A percentile compares a stretch with the other conserved stretches of the same genome.
phyloP scores from a whole-genome alignment of 30 jellyfish, hydroid and myxozoan genomes.

The Mastigias papua region DNA sequence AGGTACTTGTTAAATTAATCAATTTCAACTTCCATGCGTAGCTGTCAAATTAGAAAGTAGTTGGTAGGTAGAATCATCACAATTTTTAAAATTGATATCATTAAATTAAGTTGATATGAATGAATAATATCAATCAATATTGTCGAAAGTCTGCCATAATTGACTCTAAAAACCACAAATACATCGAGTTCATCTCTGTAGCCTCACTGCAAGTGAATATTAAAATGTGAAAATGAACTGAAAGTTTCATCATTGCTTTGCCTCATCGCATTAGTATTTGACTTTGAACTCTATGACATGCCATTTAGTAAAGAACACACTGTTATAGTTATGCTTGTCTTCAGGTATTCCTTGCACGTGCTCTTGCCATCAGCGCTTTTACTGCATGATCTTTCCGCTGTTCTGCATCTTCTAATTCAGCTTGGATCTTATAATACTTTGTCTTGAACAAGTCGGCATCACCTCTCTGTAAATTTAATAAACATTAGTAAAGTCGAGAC shows the following conservation, averaged over 20 bases:
- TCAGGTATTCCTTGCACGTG: conserved; percentile 67
- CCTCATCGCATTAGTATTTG: neutral
- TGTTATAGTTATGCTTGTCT: neutral
- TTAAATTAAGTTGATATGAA: too few relatives aligned
- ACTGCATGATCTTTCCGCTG: conserved; percentile 77
- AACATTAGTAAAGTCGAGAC: too few relatives aligned
- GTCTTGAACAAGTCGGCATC: conserved; percentile 74
- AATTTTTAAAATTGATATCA: too few relatives aligned
- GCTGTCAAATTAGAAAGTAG: too few relatives aligned
- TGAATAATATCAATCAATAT: too few relatives aligned
- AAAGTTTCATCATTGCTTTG: neutral
- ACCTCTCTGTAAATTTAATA: conserved; percentile 23
- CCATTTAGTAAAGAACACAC: neutral
- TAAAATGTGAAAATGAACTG: neutral
- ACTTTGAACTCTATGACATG: conserved; percentile 1
- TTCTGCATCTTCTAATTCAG: conserved; percentile 76
- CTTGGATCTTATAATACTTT: conserved; percentile 65
- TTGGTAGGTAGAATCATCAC: too few relatives aligned
- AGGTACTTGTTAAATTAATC: too few relatives aligned
- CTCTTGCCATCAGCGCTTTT: conserved; percentile 75
- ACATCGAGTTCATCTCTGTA: neutral
- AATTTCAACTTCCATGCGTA: too few relatives aligned
- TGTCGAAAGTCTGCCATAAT: too few relatives aligned
- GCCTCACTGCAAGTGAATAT: neutral
- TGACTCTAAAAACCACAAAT: too few relatives aligned